A percentile compares a stretch with the other conserved stretches of the same genome.
These are phyloP conservation scores for Drosophila yooni DNA, from an alignment of 2,888 invertebrate species.

Conservation along the genomic window DNA sequence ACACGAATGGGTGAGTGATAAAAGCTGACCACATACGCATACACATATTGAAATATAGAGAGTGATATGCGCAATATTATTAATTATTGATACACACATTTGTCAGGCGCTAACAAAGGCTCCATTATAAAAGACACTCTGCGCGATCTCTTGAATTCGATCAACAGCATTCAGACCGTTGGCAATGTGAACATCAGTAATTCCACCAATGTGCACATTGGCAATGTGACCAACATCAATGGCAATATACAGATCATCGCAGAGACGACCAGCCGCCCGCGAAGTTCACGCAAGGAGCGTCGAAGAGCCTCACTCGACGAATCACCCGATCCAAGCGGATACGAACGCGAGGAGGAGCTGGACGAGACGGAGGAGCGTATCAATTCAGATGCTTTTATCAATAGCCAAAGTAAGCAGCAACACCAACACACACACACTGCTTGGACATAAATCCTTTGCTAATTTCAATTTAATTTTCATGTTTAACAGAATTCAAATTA, in stretches of 20 bases:
- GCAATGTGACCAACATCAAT: slow-evolving; percentile 86
- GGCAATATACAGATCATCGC: slow-evolving; percentile 85
- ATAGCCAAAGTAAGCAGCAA: slow-evolving; percentile 67
- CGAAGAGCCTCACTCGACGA: slow-evolving; percentile 31
- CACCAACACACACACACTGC: neutral
- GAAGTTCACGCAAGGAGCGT: slow-evolving; percentile 24
- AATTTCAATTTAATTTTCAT: neutral
- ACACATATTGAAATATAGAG: neutral
- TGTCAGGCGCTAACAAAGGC: slow-evolving; percentile 48
- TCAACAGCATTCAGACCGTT: slow-evolving; percentile 81
- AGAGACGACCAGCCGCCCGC: slow-evolving; percentile 34
- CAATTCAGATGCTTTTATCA: slow-evolving; percentile 71
- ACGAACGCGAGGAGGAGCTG: slow-evolving; percentile 28
- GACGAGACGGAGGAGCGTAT: slow-evolving; percentile 74
- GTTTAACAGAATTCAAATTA: slow-evolving; percentile 67
- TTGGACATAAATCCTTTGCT: no score
- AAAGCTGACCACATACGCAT: neutral
- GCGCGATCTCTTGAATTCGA: slow-evolving; percentile 77
- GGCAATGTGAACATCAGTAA: slow-evolving; percentile 84
- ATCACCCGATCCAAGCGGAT: slow-evolving; percentile 9
- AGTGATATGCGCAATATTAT: neutral
- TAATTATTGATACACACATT: neutral
- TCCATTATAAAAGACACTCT: slow-evolving; percentile 70
- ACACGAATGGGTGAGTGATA: slow-evolving; percentile 55
- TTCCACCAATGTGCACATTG: slow-evolving; percentile 85